Percentiles rank a stretch among this genome's conserved stretches.
These are phyloP conservation scores for Ia io DNA, from an alignment of 2,113 vertebrate species.

Conservation along the genomic window DNA sequence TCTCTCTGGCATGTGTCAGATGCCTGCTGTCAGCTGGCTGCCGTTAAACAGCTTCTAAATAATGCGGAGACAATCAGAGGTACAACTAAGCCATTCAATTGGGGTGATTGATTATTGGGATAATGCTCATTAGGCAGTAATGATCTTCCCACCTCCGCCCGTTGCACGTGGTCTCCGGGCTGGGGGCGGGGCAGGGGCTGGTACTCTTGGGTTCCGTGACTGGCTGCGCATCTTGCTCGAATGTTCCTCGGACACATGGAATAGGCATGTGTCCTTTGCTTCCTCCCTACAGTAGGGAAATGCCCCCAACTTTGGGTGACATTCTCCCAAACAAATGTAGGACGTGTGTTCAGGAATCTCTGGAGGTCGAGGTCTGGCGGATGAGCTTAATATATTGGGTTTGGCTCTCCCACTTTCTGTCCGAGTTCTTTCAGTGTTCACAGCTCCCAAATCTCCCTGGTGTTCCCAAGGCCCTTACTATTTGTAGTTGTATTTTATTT, in stretches of 20 bases:
- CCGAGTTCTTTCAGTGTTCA: neutral
- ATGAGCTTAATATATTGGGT: neutral
- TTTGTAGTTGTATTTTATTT: neutral
- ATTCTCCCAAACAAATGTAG: neutral
- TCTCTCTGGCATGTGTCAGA: conserved; percentile 65
- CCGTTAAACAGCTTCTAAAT: conserved; percentile 79
- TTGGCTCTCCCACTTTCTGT: neutral
- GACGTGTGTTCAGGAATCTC: neutral
- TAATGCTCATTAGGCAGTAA: conserved; percentile 72
- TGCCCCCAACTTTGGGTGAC: neutral
- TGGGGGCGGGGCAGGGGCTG: neutral
- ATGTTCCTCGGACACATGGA: neutral
- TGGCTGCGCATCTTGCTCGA: neutral
- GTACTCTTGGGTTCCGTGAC: neutral
- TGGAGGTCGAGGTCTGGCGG: neutral
- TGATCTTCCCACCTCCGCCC: neutral
- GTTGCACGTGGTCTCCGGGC: neutral
- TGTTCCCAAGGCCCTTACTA: neutral
- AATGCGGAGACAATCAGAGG: conserved; percentile 78
- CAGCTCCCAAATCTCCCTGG: neutral
- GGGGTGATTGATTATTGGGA: conserved; percentile 81
- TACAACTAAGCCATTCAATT: conserved; percentile 78
- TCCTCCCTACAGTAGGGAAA: neutral
- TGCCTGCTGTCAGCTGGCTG: conserved; percentile 57
- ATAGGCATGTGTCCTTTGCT: neutral